A percentile compares a stretch with the other conserved stretches of the same genome.
phyloP scores from a whole-genome alignment of 2,888 invertebrate species.

The Lasioglossum morio region DNA sequence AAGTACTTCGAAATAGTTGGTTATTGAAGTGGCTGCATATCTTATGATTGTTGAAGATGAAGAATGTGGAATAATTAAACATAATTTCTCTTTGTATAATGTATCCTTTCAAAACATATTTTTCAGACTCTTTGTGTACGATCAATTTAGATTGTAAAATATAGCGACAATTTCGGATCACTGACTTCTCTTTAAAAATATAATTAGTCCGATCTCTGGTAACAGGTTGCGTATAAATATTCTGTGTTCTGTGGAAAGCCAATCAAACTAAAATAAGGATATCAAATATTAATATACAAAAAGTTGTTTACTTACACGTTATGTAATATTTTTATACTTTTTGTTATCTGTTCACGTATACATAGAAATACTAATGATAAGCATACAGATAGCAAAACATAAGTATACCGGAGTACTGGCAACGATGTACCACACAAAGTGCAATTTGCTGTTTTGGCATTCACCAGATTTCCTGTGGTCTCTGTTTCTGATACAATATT shows the following conservation, averaged over 20 bases:
- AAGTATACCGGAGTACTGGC: conserved; percentile 16
- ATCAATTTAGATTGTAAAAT: conserved; percentile 11
- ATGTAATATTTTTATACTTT: conserved; percentile 15
- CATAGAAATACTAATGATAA: conserved; percentile 20
- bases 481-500: conserved; percentile 15
- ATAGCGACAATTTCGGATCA: neutral
- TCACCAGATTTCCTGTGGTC: conserved; percentile 1
- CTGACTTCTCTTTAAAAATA: neutral
- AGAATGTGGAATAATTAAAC: conserved; percentile 23
- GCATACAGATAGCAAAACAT: conserved; percentile 9
- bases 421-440: neutral
- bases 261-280: neutral
- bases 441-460: conserved; percentile 15
- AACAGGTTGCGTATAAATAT: conserved; percentile 11
- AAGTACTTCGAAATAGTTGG: conserved; percentile 19
- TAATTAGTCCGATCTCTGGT: neutral
- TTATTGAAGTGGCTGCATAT: conserved; percentile 19
- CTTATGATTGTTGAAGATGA: conserved; percentile 32
- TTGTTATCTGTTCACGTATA: conserved; percentile 5
- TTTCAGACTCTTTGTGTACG: neutral
- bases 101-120: neutral
- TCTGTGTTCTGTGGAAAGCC: conserved; percentile 27
- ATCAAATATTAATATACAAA: neutral
- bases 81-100: conserved; percentile 35
- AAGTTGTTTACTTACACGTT: conserved; percentile 40